Evolutionary conservation across 1,140 invertebrate genomes (phyloP).

Genomic region (Elysia chlorotica): DNA sequence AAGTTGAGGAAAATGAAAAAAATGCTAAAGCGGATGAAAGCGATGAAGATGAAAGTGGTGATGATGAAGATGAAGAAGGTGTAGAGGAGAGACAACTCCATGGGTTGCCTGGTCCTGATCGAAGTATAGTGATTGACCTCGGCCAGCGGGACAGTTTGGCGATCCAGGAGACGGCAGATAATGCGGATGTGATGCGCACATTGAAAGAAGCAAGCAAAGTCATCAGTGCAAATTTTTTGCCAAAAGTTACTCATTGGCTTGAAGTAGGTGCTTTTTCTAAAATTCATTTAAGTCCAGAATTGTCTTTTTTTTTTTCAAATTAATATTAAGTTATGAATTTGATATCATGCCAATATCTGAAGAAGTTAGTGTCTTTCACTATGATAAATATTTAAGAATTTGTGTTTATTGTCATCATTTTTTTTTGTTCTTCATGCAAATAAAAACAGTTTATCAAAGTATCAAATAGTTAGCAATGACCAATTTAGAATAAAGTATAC

Average conservation of each 20-base stretch:
- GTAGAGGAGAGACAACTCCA: slow-evolving; percentile 41
- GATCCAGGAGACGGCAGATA: slow-evolving; percentile 50
- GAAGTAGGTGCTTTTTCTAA: too few relatives aligned
- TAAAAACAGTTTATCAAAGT: too few relatives aligned
- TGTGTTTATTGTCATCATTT: too few relatives aligned
- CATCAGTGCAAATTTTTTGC: slow-evolving; percentile 34
- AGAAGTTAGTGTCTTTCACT: too few relatives aligned
- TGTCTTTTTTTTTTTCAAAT: too few relatives aligned
- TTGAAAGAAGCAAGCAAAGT: slow-evolving; percentile 44
- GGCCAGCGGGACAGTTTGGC: slow-evolving; percentile 24
- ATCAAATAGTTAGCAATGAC: too few relatives aligned
- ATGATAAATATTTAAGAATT: too few relatives aligned
- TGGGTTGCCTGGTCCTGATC: slow-evolving; percentile 40
- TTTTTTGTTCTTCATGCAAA: too few relatives aligned
- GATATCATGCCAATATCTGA: too few relatives aligned
- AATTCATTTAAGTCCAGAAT: too few relatives aligned
- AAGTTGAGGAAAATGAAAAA: not conserved
- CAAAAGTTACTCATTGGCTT: slow-evolving; percentile 40
- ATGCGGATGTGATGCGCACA: slow-evolving; percentile 42
- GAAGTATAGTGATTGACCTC: slow-evolving; percentile 44
- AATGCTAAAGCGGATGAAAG: not conserved
- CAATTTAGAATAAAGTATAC: too few relatives aligned
- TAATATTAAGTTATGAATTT: too few relatives aligned
- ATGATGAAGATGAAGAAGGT: slow-evolving; percentile 27
- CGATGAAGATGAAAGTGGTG: slow-evolving; percentile 23